Conservation (phyloP, 2,888 invertebrate genomes). For the Graphium colonna region DNA sequence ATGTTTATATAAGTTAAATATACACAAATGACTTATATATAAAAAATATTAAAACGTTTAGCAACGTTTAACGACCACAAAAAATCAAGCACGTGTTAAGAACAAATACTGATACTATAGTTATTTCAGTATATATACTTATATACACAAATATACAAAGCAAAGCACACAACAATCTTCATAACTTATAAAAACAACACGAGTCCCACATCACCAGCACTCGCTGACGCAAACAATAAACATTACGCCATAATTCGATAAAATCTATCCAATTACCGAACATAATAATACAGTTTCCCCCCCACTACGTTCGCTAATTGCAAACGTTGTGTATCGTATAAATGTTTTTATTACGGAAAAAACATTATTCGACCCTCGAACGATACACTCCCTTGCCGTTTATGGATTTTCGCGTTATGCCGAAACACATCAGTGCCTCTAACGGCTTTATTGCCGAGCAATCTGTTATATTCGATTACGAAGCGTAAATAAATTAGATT, state of each 20-base stretch:
- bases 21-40: too few relatives aligned
- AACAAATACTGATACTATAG: too few relatives aligned
- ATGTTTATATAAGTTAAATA: too few relatives aligned
- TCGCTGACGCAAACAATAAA: slow-evolving; percentile 25
- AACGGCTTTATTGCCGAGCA: not conserved
- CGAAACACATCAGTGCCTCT: slow-evolving; percentile 12
- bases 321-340: slow-evolving; percentile 33
- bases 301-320: slow-evolving; percentile 42
- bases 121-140: too few relatives aligned
- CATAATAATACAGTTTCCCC: slow-evolving; percentile 51
- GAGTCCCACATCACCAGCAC: slow-evolving; percentile 8
- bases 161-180: not conserved
- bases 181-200: slow-evolving; percentile 6
- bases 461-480: not conserved
- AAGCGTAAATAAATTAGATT: not conserved
- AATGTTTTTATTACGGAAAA: slow-evolving; percentile 40
- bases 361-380: slow-evolving; percentile 34
- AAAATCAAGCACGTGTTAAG: too few relatives aligned
- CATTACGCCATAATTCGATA: slow-evolving; percentile 42
- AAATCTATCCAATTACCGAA: slow-evolving; percentile 52
- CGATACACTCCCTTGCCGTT: slow-evolving; percentile 29
- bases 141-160: too few relatives aligned
- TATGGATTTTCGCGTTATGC: slow-evolving; percentile 22
- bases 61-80: too few relatives aligned
- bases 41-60: too few relatives aligned